phyloP scores from a whole-genome alignment of 2,797 vertebrate species.

The Babyrousa celebensis region DNA sequence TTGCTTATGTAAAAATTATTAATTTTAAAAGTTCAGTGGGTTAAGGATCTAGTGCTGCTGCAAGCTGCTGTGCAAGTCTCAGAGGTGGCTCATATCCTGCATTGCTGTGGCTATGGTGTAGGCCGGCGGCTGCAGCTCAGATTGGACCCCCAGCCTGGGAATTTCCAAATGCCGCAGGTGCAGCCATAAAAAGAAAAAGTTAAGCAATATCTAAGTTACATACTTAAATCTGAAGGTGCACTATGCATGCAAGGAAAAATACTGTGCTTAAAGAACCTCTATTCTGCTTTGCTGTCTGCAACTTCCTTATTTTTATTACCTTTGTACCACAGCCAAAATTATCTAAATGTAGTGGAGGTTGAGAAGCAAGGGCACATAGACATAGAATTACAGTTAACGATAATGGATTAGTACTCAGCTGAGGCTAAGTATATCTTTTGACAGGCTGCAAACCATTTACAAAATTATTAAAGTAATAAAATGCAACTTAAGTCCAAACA shows the following conservation, averaged over 20 bases:
- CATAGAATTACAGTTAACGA: neutral
- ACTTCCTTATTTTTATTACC: conserved; percentile 59
- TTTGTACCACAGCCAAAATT: conserved; percentile 38
- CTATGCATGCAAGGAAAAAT: neutral
- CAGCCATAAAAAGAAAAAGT: neutral
- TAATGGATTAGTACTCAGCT: neutral
- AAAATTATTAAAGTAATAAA: conserved; percentile 60
- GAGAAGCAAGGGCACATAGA: conserved; percentile 36
- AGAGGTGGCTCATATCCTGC: too few species aligned
- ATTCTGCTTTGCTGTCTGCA: neutral
- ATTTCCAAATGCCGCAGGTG: too few species aligned
- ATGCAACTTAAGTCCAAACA: conserved; percentile 41
- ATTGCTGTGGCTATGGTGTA: too few species aligned
- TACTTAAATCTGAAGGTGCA: neutral
- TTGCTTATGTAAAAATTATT: neutral
- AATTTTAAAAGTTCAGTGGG: neutral
- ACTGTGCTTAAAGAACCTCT: neutral
- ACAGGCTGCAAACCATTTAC: neutral
- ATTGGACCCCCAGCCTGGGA: too few species aligned
- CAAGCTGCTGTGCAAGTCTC: too few species aligned
- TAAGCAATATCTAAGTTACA: neutral
- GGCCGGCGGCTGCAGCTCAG: too few species aligned
- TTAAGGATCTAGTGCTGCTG: too few species aligned
- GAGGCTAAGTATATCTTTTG: conserved; percentile 51
- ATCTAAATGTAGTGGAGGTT: neutral